Evolutionary conservation across 2,797 vertebrate species (phyloP).

Genomic region (Pteropus rufus): DNA sequence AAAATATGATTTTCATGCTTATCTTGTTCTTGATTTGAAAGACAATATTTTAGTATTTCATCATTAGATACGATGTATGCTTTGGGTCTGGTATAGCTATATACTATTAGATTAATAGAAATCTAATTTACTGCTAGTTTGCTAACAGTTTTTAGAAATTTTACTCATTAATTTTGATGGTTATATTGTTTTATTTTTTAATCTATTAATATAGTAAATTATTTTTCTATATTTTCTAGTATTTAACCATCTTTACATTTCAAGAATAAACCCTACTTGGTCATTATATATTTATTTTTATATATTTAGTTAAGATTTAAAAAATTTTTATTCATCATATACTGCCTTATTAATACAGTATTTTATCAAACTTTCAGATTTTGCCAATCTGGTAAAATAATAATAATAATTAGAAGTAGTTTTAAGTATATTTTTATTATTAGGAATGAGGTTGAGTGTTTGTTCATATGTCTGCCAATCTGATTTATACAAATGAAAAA

Average conservation of each 20-base stretch:
- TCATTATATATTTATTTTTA: neutral
- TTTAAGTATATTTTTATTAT: neutral
- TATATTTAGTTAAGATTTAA: neutral
- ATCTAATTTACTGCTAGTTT: neutral
- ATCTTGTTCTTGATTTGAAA: neutral
- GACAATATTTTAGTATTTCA: conserved; percentile 3
- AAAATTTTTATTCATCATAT: neutral
- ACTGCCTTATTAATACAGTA: neutral
- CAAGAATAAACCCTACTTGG: neutral
- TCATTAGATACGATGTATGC: neutral
- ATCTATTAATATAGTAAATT: neutral
- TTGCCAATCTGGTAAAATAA: neutral
- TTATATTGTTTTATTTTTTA: neutral
- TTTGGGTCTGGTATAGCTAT: neutral
- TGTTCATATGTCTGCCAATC: neutral
- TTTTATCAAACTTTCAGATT: neutral
- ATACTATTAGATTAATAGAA: neutral
- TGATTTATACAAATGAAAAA: neutral
- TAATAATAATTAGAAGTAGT: neutral
- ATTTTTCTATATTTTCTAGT: neutral
- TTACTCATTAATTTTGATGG: neutral
- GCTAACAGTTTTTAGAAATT: neutral
- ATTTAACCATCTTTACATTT: neutral
- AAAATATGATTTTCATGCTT: neutral
- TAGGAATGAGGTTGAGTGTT: neutral